Evolutionary conservation across 37 sponge, comb jelly and placozoan genomes (phyloP).

Genomic region (Eunapius fragilis): DNA sequence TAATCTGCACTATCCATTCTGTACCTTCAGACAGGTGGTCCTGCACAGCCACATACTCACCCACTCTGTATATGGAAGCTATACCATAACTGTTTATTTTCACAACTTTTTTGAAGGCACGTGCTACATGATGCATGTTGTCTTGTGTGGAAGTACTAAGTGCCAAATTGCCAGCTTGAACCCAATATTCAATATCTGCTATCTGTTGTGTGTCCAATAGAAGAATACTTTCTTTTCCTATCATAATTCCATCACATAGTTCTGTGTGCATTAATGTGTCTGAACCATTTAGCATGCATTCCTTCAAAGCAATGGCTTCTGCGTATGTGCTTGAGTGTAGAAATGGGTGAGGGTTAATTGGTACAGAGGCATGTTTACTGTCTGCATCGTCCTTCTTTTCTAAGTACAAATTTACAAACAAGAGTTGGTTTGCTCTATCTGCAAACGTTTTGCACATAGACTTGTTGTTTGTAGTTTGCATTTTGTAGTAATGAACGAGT

Average conservation of each 20-base stretch:
- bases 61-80: no score
- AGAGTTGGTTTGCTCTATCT: slow-evolving; percentile 8
- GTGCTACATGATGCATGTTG: no score
- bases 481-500: slow-evolving; percentile 4
- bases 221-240: neutral
- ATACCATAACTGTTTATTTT: no score
- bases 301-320: slow-evolving; percentile 1
- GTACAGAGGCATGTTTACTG: neutral
- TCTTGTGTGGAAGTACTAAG: neutral
- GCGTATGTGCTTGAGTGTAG: neutral
- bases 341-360: neutral
- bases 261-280: neutral
- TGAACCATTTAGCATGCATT: neutral
- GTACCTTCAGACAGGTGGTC: no score
- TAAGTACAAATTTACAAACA: slow-evolving; percentile 1
- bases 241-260: neutral
- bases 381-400: neutral
- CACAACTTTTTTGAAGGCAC: no score
- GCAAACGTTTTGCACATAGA: slow-evolving; percentile 20
- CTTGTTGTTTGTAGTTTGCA: slow-evolving; percentile 16
- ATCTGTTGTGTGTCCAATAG: neutral
- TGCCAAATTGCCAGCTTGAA: neutral
- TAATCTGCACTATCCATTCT: no score
- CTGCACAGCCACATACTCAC: no score
- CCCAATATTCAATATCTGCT: neutral